Conservation (phyloP, 2,888 invertebrate species). For the Caenorhabditis sp. region DNA sequence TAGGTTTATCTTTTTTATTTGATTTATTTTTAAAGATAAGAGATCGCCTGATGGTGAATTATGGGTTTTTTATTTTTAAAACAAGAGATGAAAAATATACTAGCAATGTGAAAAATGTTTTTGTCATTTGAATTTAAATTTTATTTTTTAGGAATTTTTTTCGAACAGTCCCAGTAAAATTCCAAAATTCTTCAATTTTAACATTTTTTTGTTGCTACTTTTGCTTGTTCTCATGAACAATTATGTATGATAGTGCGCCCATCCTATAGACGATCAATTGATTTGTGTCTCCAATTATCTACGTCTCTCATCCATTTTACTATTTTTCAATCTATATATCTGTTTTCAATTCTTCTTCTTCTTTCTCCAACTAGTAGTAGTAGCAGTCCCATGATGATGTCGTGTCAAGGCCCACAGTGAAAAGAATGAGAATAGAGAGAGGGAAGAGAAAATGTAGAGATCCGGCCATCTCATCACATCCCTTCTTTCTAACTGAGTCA, state of each 20-base stretch:
- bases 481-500: neutral
- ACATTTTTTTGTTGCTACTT: neutral
- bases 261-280: neutral
- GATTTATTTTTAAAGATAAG: neutral
- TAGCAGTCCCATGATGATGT: slow-evolving; percentile 1
- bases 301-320: neutral
- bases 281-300: neutral
- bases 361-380: neutral
- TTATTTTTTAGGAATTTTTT: too few species aligned
- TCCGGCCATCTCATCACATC: slow-evolving; percentile 1
- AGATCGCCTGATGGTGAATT: neutral
- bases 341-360: neutral
- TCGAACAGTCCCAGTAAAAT: too few species aligned
- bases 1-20: slow-evolving; percentile 8
- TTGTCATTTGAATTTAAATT: too few species aligned
- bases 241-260: too few species aligned
- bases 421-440: neutral
- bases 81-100: too few species aligned
- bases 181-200: too few species aligned
- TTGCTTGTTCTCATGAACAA: neutral
- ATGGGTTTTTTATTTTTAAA: neutral
- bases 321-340: neutral
- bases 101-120: too few species aligned
- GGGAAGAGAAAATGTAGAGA: neutral
- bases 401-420: neutral